These are phyloP conservation scores for Phallusia fumigata DNA, from an alignment of 23 tunicate genomes.

Conservation along the genomic window DNA sequence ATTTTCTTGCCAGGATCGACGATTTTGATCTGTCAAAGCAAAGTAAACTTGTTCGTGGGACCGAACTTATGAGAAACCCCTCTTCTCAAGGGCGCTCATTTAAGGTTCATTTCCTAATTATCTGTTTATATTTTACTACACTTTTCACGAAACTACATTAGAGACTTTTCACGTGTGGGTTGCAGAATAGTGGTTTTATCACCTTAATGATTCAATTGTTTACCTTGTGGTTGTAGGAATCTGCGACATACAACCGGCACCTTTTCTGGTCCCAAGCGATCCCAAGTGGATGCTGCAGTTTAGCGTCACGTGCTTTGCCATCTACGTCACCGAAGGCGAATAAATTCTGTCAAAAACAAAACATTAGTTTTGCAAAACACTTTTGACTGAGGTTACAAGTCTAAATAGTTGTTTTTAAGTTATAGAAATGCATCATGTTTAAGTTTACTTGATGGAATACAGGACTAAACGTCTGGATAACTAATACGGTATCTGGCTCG, in stretches of 20 bases:
- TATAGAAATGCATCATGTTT: too few relatives aligned
- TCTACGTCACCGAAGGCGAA: constrained; percentile 80
- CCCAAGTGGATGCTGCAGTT: constrained; percentile 75
- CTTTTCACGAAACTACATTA: background rate
- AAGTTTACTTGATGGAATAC: too few relatives aligned
- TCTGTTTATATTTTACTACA: too few relatives aligned
- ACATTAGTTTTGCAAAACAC: too few relatives aligned
- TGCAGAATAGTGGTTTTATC: background rate
- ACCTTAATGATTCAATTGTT: background rate
- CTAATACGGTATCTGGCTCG: too few relatives aligned
- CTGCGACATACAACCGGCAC: constrained; percentile 55
- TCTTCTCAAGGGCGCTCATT: too few relatives aligned
- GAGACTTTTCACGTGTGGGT: background rate
- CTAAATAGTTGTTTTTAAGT: too few relatives aligned
- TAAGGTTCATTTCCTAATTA: too few relatives aligned
- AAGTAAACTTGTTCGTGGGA: too few relatives aligned
- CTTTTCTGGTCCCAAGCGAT: constrained; percentile 66
- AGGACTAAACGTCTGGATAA: too few relatives aligned
- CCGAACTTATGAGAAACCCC: too few relatives aligned
- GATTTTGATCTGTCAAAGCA: constrained; percentile 77
- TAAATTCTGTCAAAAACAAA: constrained; percentile 32
- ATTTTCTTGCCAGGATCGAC: constrained; percentile 50
- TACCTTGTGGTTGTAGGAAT: constrained; percentile 81
- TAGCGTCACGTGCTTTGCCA: constrained; percentile 62
- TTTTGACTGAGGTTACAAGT: too few relatives aligned